Base-by-base conservation (phyloP, 1,140 invertebrate species). In the Caenorhabditis latens region DNA sequence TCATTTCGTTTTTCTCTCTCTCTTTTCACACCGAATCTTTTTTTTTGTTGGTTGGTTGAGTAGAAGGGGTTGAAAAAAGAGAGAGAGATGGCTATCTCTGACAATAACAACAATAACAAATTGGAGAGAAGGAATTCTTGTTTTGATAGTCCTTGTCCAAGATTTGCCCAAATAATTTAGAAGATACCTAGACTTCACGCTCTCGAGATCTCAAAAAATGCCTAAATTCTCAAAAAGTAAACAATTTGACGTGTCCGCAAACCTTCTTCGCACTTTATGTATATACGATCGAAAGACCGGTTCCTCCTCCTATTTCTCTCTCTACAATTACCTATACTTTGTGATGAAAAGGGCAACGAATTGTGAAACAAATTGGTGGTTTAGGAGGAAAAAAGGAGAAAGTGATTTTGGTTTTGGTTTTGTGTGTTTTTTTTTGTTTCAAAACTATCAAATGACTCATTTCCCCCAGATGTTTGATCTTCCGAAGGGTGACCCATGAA, bases 311-410 rank as follows among this genome's bases (percentile, higher is more conserved):
- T 9, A 16, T 24, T 46, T 46, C 14, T 46, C 40, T 46, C 71
- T 79, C 71, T 53, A 48, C 71, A 79, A 79, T 48, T 79, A 79
- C 46, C 46, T 79, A 79, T 50, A 79, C 8, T 79, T 79, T 71
- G 11, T n/a, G 14, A 14, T 43, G 65, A 71, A 71, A 71, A 32
- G 21, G 42, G 24, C 16, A 43, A 16, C 9, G 21, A 61, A 21
- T 67, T 67, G 32, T 32, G 63, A 19, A 40, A 61, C 61, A 71
- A 71, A 71, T 71, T 71, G 65, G 65, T 24, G 42, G 65, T 71
- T 71, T 71, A 21, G 13, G 11, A 19, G 8, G 11, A 63, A 32
- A 32, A 32, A 32, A 32, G 40, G n/a, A 32, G n/a, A 4, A 21
- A 63, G 24, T 21, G 21, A 63, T 63, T 63, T 63, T 32, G 24